Conservation (phyloP, 2,888 invertebrate genomes). For the Petrolisthes manimaculis region DNA sequence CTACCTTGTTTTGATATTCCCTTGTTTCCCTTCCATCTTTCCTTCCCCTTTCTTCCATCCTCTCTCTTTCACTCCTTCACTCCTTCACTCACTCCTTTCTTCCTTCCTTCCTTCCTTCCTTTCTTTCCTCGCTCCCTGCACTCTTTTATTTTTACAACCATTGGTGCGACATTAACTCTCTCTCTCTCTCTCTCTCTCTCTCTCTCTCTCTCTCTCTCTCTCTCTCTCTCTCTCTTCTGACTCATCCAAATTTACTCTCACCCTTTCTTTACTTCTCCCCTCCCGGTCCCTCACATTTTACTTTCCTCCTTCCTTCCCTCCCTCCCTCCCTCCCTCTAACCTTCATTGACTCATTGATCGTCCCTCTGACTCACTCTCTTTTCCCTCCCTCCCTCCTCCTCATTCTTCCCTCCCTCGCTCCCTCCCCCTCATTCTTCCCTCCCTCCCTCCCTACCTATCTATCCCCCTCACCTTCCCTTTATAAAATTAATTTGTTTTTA, state of each 20-base stretch:
- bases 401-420: background rate
- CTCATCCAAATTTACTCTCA: background rate
- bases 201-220: conserved; percentile 24
- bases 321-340: background rate
- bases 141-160: background rate
- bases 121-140: background rate
- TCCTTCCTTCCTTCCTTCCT: background rate
- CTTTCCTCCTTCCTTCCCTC: background rate
- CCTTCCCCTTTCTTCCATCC: background rate
- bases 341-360: background rate
- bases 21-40: background rate
- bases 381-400: background rate
- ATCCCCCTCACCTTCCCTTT: background rate
- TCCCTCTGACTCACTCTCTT: background rate
- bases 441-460: background rate
- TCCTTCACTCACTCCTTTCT: background rate
- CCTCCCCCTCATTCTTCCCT: background rate
- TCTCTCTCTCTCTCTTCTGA: background rate
- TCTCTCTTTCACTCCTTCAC: background rate
- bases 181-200: conserved; percentile 17
- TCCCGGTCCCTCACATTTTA: background rate
- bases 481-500: background rate
- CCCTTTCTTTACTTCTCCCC: background rate
- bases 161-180: background rate
- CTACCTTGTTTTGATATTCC: background rate